Base-by-base conservation (phyloP, 2,888 invertebrate species). In the Lamellibrachia columna region DNA sequence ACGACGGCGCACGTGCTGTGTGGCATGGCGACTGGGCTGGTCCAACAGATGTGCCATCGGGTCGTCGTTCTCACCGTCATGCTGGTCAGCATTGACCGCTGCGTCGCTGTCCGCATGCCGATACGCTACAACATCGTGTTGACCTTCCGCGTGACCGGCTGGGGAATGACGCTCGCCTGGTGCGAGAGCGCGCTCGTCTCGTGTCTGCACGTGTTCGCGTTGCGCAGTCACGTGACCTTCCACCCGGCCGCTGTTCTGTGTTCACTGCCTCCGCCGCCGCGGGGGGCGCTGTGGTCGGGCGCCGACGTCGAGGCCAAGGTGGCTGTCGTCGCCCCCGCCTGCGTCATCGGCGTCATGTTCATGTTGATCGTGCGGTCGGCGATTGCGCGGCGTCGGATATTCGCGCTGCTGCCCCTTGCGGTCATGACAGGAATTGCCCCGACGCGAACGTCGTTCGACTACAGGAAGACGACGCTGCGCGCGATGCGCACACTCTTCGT, bases 401-500 rank as follows among this genome's bases (percentile, higher is more conserved):
- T 95, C 52, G 94, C 94, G 15, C 93, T 95, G 7, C 94, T 95
- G 11, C 95, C 94, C 11, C 92, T 95, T 3, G 94, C 95, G 8
- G 93, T 95, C 91, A 92, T 28, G 52, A 7, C 90, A 90, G 28
- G 52, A 90, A 28, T 90, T 15, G 40, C 53, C 3, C 55, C 75
- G 91, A 90, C 53, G 52, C 53, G 90, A 0, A 75, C 92, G 7
- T 93, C 93, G n/a, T 92, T 94, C n/a, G 94, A 94, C 93, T 94
- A 94, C 90, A 92, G 93, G 22, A 90, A 94, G 92, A 94, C 93
- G 75, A 94, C 95, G 40, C 93, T 94, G 92, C 94, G 93, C 75
- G 95, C 95, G 8, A 94, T 95, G 94, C 91, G 95, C 75, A 94
- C 95, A 0, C 93, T 95, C 92, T 93, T 95, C 4, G 92, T 95